Evolutionary conservation across 1,140 invertebrate genomes (phyloP).

Genomic region (Zaprionus kolodkinae): DNA sequence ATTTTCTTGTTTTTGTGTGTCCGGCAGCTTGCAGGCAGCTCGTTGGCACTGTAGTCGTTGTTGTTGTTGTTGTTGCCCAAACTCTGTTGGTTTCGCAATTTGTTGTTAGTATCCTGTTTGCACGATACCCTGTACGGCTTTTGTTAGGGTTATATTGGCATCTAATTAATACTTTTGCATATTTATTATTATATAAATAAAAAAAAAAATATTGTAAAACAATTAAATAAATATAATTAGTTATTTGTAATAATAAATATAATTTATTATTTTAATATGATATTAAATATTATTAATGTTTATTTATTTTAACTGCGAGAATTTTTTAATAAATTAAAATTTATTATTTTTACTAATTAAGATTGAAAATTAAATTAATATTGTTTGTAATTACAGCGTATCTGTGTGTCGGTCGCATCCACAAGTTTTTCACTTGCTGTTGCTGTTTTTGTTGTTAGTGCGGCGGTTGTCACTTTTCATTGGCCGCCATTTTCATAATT

Average conservation of each 20-base stretch:
- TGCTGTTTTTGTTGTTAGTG: constrained; percentile 36
- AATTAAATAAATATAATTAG: not conserved
- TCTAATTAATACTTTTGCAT: not conserved
- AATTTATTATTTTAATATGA: too few relatives aligned
- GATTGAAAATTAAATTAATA: too few relatives aligned
- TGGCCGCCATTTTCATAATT: constrained; percentile 68
- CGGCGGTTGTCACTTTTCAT: constrained; percentile 72
- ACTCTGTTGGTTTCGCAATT: constrained; percentile 62
- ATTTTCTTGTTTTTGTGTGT: constrained; percentile 57
- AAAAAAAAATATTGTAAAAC: too few relatives aligned
- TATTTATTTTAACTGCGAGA: too few relatives aligned
- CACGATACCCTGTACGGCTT: not conserved
- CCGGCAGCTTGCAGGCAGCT: constrained; percentile 24
- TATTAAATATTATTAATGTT: too few relatives aligned
- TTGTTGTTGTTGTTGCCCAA: not conserved
- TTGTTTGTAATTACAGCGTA: not conserved
- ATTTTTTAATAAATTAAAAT: too few relatives aligned
- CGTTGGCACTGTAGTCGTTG: constrained; percentile 22
- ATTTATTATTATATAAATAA: too few relatives aligned
- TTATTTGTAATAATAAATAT: too few relatives aligned
- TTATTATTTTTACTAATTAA: too few relatives aligned
- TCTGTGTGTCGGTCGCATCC: not conserved
- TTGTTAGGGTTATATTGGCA: not conserved
- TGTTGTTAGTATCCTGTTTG: constrained; percentile 71
- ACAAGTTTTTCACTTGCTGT: not conserved